Conservation (phyloP, 1,140 invertebrate species). For the Sminthurides bifidus region DNA sequence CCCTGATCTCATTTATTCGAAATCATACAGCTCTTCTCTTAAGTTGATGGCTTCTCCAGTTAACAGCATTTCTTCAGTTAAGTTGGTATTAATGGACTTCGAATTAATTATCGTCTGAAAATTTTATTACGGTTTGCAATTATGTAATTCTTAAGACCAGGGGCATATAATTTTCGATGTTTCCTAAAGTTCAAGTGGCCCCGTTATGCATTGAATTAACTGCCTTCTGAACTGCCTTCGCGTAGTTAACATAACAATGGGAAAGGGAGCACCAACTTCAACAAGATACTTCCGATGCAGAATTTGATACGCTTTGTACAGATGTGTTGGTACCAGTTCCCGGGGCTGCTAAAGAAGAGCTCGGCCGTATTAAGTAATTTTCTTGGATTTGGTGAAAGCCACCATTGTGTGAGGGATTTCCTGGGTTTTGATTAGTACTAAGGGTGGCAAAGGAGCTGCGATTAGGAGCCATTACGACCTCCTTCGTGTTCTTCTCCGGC, state of each 20-base stretch:
- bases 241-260: background rate
- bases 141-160: background rate
- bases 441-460: slow-evolving; percentile 33
- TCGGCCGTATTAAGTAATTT: background rate
- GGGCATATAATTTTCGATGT: too few species aligned
- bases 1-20: too few species aligned
- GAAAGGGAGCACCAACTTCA: too few species aligned
- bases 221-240: too few species aligned
- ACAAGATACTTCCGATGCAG: background rate
- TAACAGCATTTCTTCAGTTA: too few species aligned
- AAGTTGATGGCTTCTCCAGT: too few species aligned
- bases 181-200: too few species aligned
- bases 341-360: slow-evolving; percentile 5
- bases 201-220: too few species aligned
- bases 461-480: slow-evolving; percentile 44
- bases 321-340: background rate
- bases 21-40: too few species aligned
- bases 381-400: background rate
- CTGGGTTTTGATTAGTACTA: slow-evolving; percentile 12
- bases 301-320: background rate
- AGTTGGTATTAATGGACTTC: too few species aligned
- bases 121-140: too few species aligned
- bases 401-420: background rate
- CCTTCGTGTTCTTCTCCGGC: slow-evolving; percentile 55
- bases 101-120: too few species aligned